Percentiles rank a stretch among this genome's conserved stretches.
Evolutionary conservation across 2,797 vertebrate species (phyloP).

Genomic region (Synanceia verrucosa): DNA sequence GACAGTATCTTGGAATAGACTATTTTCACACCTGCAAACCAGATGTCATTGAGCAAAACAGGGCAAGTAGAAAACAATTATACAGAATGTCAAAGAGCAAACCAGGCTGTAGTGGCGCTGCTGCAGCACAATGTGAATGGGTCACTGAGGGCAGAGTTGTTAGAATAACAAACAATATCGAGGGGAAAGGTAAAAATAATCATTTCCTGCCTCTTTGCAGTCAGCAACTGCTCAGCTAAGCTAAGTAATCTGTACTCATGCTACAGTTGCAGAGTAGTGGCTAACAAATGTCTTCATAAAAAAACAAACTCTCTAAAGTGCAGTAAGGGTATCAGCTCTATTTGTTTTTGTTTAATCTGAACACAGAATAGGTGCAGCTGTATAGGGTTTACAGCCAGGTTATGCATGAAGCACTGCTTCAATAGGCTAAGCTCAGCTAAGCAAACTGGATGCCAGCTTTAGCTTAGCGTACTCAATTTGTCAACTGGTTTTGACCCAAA

Average conservation of each 20-base stretch:
- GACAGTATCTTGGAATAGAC: conserved; percentile 37
- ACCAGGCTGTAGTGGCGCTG: conserved; percentile 16
- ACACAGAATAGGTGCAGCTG: background rate
- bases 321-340: background rate
- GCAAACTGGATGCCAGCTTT: background rate
- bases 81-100: conserved; percentile 52
- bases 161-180: conserved; percentile 59
- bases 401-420: background rate
- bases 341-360: background rate
- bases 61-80: conserved; percentile 58
- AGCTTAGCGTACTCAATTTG: background rate
- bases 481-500: background rate
- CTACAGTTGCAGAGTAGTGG: background rate
- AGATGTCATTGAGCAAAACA: conserved; percentile 45
- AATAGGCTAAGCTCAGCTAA: background rate
- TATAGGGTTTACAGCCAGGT: background rate
- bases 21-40: conserved; percentile 61
- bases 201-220: conserved; percentile 31
- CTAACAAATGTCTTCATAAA: conserved; percentile 1
- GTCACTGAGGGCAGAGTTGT: conserved; percentile 38
- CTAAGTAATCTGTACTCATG: conserved; percentile 14
- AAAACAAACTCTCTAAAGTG: background rate
- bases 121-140: conserved; percentile 30
- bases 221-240: conserved; percentile 24
- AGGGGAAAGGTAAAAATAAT: conserved; percentile 49